Percentiles rank a stretch among this genome's conserved stretches.
Evolutionary conservation across 2,797 vertebrate genomes (phyloP).

Genomic region (Eulemur rubriventer): DNA sequence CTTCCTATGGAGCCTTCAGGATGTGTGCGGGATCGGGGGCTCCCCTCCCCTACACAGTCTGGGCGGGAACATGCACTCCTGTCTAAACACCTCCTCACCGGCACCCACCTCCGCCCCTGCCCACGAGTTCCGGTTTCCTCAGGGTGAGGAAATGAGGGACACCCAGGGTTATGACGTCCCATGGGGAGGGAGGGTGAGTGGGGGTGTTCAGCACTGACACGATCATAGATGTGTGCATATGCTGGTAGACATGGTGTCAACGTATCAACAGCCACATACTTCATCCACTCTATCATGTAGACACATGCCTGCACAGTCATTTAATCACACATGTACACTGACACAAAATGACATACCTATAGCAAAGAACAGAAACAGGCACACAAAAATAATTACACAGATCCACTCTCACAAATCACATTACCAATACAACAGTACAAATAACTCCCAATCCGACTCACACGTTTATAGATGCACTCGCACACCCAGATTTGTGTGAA

Average conservation of each 20-base stretch:
- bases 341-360: conserved; percentile 3
- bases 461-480: neutral
- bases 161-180: conserved; percentile 70
- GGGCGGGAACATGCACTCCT: conserved; percentile 61
- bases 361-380: conserved; percentile 14
- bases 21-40: conserved; percentile 33
- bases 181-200: conserved; percentile 16
- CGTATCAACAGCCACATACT: neutral
- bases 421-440: neutral
- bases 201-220: conserved; percentile 41
- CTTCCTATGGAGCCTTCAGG: conserved; percentile 63
- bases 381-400: conserved; percentile 23
- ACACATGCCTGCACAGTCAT: neutral
- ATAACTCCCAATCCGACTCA: conserved; percentile 29
- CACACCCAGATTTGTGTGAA: neutral
- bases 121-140: conserved; percentile 72
- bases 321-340: conserved; percentile 14
- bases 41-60: conserved; percentile 64
- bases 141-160: conserved; percentile 72
- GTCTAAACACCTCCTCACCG: conserved; percentile 75
- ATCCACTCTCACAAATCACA: neutral
- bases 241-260: conserved; percentile 35
- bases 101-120: conserved; percentile 30
- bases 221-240: conserved; percentile 33
- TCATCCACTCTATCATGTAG: neutral